Evolutionary conservation across 2,797 vertebrate genomes (phyloP).

Genomic region (Brachymystax lenok): DNA sequence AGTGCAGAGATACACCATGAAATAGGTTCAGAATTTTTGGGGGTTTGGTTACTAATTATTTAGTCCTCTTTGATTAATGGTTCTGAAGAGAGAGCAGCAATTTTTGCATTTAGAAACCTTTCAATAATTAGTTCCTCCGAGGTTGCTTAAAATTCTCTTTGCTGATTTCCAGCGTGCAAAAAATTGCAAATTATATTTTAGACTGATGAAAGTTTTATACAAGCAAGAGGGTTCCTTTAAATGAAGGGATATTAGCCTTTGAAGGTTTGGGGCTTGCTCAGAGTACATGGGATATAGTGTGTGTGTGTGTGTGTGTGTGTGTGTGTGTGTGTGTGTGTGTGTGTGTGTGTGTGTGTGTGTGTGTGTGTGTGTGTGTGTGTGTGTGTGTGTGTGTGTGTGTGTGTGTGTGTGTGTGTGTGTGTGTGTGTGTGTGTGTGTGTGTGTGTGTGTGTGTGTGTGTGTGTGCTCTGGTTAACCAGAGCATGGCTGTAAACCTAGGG

Average conservation of each 20-base stretch:
- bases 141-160: constrained; percentile 66
- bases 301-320: constrained; percentile 24
- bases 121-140: constrained; percentile 80
- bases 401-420: background rate
- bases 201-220: constrained; percentile 64
- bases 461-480: constrained; percentile 60
- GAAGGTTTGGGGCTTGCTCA: constrained; percentile 63
- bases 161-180: constrained; percentile 52
- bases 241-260: constrained; percentile 76
- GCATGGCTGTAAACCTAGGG: constrained; percentile 62
- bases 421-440: constrained; percentile 8
- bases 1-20: background rate
- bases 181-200: constrained; percentile 53
- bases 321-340: constrained; percentile 25
- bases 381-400: constrained; percentile 7
- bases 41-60: constrained; percentile 67
- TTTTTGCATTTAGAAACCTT: constrained; percentile 73
- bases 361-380: constrained; percentile 13
- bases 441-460: background rate
- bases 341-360: constrained; percentile 57
- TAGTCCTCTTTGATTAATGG: constrained; percentile 76
- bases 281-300: constrained; percentile 36
- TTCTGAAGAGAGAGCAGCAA: constrained; percentile 53
- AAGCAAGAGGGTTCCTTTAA: constrained; percentile 61
- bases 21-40: background rate